A percentile compares a stretch with the other conserved stretches of the same genome.
Conservation (phyloP, 1,140 invertebrate species). For the Plectus sambesii region DNA sequence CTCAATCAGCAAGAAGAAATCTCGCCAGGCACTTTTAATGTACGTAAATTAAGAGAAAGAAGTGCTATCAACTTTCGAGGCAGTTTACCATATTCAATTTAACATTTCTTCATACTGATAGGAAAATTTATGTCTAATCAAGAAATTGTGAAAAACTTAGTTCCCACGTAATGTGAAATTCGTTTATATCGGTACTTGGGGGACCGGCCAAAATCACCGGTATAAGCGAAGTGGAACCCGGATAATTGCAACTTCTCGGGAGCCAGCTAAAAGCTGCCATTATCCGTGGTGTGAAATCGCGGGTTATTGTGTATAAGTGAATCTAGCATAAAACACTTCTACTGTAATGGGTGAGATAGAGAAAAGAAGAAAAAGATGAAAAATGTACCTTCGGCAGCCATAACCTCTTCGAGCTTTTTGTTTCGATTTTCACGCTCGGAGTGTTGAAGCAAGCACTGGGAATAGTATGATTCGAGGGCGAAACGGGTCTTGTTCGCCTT, state of each 20-base stretch:
- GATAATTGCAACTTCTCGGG: too few relatives aligned
- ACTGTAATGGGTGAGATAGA: neutral
- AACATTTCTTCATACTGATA: too few relatives aligned
- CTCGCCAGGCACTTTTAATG: neutral
- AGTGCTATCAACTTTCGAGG: too few relatives aligned
- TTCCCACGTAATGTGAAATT: too few relatives aligned
- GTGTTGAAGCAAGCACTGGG: slow-evolving; percentile 90
- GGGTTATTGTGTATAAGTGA: neutral
- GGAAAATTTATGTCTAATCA: neutral
- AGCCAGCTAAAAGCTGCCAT: too few relatives aligned
- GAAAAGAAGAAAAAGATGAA: neutral
- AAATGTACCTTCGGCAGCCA: slow-evolving; percentile 31
- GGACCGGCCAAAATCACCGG: too few relatives aligned
- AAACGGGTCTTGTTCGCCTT: slow-evolving; percentile 98
- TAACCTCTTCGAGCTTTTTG: slow-evolving; percentile 41
- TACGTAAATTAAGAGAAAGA: too few relatives aligned
- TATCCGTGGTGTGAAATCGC: neutral
- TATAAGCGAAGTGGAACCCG: too few relatives aligned
- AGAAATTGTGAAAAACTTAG: neutral
- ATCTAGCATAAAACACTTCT: neutral
- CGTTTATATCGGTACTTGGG: neutral
- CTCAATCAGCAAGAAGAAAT: too few relatives aligned
- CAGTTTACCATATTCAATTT: too few relatives aligned
- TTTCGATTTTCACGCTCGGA: slow-evolving; percentile 87
- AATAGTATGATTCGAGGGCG: slow-evolving; percentile 97